These are phyloP conservation scores for Drosophila koepferae DNA, from an alignment of 2,888 invertebrate genomes.

Conservation along the genomic window DNA sequence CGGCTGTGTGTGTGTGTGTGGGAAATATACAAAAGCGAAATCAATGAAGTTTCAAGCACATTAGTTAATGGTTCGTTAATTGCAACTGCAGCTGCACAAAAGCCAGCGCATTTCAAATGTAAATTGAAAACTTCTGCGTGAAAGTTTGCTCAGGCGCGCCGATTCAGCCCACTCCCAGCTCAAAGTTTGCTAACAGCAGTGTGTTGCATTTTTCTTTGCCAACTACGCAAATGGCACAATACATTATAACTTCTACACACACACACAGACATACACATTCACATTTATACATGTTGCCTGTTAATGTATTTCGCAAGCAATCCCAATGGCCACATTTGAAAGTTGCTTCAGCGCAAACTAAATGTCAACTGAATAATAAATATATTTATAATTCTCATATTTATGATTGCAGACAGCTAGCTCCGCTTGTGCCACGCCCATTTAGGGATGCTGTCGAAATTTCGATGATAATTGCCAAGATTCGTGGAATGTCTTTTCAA, in stretches of 20 bases:
- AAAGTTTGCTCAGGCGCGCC: conserved; percentile 31
- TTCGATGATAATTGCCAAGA: neutral
- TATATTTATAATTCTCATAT: conserved; percentile 14
- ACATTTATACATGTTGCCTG: neutral
- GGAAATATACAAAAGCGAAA: neutral
- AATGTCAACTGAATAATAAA: conserved; percentile 22
- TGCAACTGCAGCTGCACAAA: conserved; percentile 40
- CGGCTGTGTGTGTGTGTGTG: conserved; percentile 55
- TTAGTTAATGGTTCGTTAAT: conserved; percentile 62
- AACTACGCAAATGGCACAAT: conserved; percentile 25
- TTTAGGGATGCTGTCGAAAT: neutral
- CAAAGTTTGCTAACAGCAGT: conserved; percentile 27
- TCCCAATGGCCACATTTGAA: conserved; percentile 24
- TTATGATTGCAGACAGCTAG: neutral
- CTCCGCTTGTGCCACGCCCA: neutral
- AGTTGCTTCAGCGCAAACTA: conserved; percentile 18
- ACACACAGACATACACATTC: neutral
- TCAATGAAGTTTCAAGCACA: conserved; percentile 19
- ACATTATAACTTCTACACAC: conserved; percentile 10
- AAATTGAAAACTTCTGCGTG: conserved; percentile 44
- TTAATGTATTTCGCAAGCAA: conserved; percentile 22
- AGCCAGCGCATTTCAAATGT: conserved; percentile 35
- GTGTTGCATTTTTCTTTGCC: conserved; percentile 41
- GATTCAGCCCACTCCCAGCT: neutral
- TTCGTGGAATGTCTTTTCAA: neutral